phyloP scores from a whole-genome alignment of 2,113 vertebrate species.

The Opisthocomus hoazin region DNA sequence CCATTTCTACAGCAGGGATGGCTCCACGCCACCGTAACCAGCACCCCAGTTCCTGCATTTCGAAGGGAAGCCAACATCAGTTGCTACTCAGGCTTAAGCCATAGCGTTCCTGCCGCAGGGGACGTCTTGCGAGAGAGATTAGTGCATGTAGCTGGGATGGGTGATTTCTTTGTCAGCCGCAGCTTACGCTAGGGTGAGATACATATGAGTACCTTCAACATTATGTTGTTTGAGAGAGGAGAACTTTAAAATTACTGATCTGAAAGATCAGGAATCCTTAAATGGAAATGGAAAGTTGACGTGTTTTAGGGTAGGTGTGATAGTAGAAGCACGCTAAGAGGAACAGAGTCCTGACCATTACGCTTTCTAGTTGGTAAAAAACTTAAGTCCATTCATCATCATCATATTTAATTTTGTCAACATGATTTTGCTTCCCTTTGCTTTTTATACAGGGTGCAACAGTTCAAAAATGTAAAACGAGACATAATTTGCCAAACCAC shows the following conservation, averaged over 20 bases:
- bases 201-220: not conserved
- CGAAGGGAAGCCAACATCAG: not conserved
- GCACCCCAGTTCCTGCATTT: not conserved
- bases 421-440: not conserved
- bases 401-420: not conserved
- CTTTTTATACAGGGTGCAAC: not conserved
- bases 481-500: not conserved
- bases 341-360: not conserved
- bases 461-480: not conserved
- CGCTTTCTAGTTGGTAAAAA: not conserved
- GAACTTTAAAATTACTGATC: not conserved
- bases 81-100: not conserved
- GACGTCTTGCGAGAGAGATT: not conserved
- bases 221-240: not conserved
- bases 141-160: not conserved
- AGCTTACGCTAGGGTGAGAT: not conserved
- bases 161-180: not conserved
- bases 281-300: not conserved
- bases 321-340: not conserved
- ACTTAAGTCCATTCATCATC: fast-evolving
- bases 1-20: not conserved
- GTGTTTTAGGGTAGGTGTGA: not conserved
- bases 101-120: not conserved
- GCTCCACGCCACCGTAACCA: not conserved
- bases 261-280: not conserved